Evolutionary conservation across 2,797 vertebrate genomes (phyloP).

Genomic region (Alfaro cultratus): DNA sequence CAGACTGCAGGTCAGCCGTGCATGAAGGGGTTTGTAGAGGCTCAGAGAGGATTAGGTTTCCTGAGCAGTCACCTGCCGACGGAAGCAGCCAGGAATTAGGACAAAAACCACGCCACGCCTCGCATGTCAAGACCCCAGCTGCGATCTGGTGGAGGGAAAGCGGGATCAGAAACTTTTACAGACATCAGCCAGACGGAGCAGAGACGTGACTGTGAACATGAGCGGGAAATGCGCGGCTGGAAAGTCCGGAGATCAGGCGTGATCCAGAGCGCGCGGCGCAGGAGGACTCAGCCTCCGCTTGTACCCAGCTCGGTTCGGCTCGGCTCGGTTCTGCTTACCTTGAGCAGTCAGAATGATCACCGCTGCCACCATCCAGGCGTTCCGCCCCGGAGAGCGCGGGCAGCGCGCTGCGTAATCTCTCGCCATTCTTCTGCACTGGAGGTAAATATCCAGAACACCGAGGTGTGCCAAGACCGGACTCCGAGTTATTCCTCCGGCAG

Average conservation of each 20-base stretch:
- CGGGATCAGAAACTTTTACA: slow-evolving; percentile 56
- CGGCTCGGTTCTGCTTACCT: slow-evolving; percentile 68
- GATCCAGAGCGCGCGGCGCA: slow-evolving; percentile 4
- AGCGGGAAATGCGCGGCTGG: neutral
- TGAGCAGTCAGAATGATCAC: slow-evolving; percentile 55
- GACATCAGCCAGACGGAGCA: neutral
- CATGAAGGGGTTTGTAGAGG: slow-evolving; percentile 41
- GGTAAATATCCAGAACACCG: slow-evolving; percentile 70
- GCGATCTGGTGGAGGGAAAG: neutral
- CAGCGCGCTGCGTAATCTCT: slow-evolving; percentile 61
- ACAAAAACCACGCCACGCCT: slow-evolving; percentile 69
- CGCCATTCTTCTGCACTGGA: slow-evolving; percentile 68
- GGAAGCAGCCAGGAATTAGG: slow-evolving; percentile 47
- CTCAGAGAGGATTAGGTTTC: slow-evolving; percentile 66
- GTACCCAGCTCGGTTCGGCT: neutral
- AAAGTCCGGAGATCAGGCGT: neutral
- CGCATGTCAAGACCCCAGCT: slow-evolving; percentile 29
- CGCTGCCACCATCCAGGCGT: slow-evolving; percentile 52
- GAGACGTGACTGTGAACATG: slow-evolving; percentile 14
- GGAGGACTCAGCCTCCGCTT: neutral
- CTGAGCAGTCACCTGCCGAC: slow-evolving; percentile 71
- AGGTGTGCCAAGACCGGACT: slow-evolving; percentile 15
- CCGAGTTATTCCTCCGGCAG: slow-evolving; percentile 58
- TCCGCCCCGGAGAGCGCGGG: slow-evolving; percentile 45
- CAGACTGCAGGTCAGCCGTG: slow-evolving; percentile 59